A percentile compares a stretch with the other conserved stretches of the same genome.
phyloP scores from a whole-genome alignment of 2,113 vertebrate species.

The Melanocharis versteri region DNA sequence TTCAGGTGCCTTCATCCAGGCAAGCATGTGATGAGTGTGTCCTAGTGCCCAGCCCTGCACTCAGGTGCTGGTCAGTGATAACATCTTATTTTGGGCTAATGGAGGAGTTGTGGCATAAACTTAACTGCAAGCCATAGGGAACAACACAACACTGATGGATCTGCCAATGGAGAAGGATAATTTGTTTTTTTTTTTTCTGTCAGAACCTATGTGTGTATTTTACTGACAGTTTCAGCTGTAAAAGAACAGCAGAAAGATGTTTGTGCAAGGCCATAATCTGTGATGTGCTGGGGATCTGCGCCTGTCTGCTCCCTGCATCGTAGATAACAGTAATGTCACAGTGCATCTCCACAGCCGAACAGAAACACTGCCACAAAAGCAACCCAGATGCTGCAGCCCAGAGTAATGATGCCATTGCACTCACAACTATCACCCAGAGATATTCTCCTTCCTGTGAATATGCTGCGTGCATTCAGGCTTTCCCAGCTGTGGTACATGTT shows the following conservation, averaged over 20 bases:
- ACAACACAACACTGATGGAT: neutral
- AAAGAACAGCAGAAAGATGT: slow-evolving; percentile 15
- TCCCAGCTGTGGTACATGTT: neutral
- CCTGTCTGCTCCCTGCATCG: neutral
- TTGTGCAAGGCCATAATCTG: neutral
- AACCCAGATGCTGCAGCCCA: neutral
- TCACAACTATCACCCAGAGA: neutral
- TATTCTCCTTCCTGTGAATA: neutral
- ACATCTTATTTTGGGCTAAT: neutral
- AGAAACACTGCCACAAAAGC: neutral
- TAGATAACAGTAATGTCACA: slow-evolving; percentile 8
- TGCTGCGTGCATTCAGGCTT: neutral
- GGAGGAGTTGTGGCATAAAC: neutral
- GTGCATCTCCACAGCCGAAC: neutral
- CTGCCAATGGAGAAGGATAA: neutral
- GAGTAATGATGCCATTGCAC: neutral
- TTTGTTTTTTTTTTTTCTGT: neutral
- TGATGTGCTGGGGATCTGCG: neutral
- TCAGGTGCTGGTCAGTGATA: neutral
- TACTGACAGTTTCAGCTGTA: slow-evolving; percentile 15
- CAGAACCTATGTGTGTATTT: neutral
- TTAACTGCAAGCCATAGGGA: neutral
- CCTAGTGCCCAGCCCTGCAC: neutral
- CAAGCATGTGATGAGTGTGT: neutral
- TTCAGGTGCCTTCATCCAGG: neutral